Evolutionary conservation across 2,888 invertebrate species (phyloP), one percentile per base, ranked within the genome.

Genomic region (Buathra laborator): DNA sequence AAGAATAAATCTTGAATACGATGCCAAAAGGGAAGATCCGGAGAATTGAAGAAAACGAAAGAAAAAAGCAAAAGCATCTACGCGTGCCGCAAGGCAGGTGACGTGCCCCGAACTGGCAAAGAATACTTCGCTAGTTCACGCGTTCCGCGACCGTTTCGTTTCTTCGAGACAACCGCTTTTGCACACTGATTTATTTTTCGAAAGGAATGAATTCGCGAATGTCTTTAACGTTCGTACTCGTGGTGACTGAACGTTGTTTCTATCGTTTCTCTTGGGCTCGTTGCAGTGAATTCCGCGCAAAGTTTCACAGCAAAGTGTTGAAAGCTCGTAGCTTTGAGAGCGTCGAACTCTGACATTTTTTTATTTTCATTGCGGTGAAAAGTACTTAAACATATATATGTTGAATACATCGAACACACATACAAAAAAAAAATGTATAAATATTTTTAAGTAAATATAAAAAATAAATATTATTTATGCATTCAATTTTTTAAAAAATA

Each of bases 61-160:
- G 14, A 32, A 48, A 12, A 59, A 37, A 46, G 44, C 2, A 24
- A 32, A 14, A 51, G 56, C 43, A 19, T 32, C 4, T 46, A 70
- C 68, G 56, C 43, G 82, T 71, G 77, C 46, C 46, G 19, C 44
- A 24, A 29, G n/a, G 71, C 74, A 79, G 74, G 68, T 75, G 79
- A 64, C 51, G 59, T 19, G 6, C 59, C 7, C 53, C 10, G 32
- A 43, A 48, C 2, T n/a, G 43, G 48, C 74, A n/a, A 46, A 76
- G 51, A 51, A 3, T 62, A 19, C 64, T 51, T 72, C 53, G 12
- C 46, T 56, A 43, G 68, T 71, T 37, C 19, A 24, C 3, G 71
- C 79, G 71, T 71, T 79, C 64, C 48, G 71, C 79, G 64, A 71
- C 37, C 62, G 79, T 71, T 64, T 72, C 53, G 16, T 43, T 24